These are phyloP conservation scores for Ectropis crepuscularia DNA, from an alignment of 2,888 invertebrate species.

Conservation along the genomic window DNA sequence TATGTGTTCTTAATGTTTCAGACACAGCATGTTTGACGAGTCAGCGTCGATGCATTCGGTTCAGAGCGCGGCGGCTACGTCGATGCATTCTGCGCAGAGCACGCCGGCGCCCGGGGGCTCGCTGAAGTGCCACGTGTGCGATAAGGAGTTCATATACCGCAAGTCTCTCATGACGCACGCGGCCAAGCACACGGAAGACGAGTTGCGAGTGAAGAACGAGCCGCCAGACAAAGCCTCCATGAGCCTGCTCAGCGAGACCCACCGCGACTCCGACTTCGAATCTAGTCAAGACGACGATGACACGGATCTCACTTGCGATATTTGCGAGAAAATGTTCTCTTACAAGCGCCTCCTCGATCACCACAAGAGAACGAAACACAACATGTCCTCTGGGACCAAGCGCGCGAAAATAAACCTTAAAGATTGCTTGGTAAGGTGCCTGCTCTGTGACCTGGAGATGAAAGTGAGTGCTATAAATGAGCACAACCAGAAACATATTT, in stretches of 20 bases:
- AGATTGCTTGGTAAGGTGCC: slow-evolving; percentile 73
- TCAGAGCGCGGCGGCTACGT: slow-evolving; percentile 49
- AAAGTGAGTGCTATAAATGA: slow-evolving; percentile 73
- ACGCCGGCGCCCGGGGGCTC: slow-evolving; percentile 46
- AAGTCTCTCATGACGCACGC: slow-evolving; percentile 64
- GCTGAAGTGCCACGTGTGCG: slow-evolving; percentile 65
- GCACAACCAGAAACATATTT: slow-evolving; percentile 75
- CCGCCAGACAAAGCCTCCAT: slow-evolving; percentile 57
- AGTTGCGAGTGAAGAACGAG: slow-evolving; percentile 59
- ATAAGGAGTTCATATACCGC: slow-evolving; percentile 72
- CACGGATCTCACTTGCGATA: slow-evolving; percentile 76
- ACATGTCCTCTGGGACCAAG: slow-evolving; percentile 73
- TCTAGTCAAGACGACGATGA: slow-evolving; percentile 74
- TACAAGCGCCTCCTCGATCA: slow-evolving; percentile 71
- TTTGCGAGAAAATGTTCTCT: slow-evolving; percentile 79
- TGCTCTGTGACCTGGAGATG: slow-evolving; percentile 77
- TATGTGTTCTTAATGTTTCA: slow-evolving; percentile 46
- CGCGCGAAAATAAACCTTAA: slow-evolving; percentile 74
- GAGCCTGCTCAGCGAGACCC: slow-evolving; percentile 51
- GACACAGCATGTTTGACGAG: slow-evolving; percentile 64
- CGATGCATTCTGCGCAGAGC: slow-evolving; percentile 59
- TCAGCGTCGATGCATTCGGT: slow-evolving; percentile 60
- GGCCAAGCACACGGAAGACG: slow-evolving; percentile 52
- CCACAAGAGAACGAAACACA: slow-evolving; percentile 77
- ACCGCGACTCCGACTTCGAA: slow-evolving; percentile 58